These are phyloP conservation scores for Carabus problematicus DNA, from an alignment of 2,888 invertebrate species.

Conservation along the genomic window DNA sequence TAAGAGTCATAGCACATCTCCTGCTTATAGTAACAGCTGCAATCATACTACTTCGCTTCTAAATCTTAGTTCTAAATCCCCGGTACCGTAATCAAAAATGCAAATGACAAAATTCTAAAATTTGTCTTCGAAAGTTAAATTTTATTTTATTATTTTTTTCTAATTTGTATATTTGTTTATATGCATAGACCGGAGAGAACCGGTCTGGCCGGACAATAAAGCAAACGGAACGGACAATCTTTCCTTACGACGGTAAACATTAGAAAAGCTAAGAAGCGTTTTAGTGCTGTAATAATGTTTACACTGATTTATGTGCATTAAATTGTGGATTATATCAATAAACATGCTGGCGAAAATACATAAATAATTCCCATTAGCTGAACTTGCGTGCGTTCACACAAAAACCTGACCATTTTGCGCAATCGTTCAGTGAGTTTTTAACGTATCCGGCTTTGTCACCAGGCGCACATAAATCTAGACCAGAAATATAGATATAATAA, in stretches of 20 bases:
- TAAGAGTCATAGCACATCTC: neutral
- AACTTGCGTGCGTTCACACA: neutral
- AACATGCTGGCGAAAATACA: slow-evolving; percentile 37
- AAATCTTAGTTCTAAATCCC: slow-evolving; percentile 13
- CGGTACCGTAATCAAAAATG: slow-evolving; percentile 36
- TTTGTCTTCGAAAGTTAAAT: slow-evolving; percentile 36
- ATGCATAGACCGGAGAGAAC: slow-evolving; percentile 26
- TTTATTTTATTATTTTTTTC: slow-evolving; percentile 38
- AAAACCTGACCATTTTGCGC: slow-evolving; percentile 23
- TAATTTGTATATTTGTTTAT: slow-evolving; percentile 42
- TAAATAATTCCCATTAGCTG: slow-evolving; percentile 38
- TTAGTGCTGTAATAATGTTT: slow-evolving; percentile 40
- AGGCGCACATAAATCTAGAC: slow-evolving; percentile 16
- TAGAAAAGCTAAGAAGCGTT: slow-evolving; percentile 35
- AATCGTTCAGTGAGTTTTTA: slow-evolving; percentile 8
- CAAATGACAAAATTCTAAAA: slow-evolving; percentile 36
- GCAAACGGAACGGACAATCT: slow-evolving; percentile 27
- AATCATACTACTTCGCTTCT: neutral
- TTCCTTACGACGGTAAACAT: slow-evolving; percentile 23
- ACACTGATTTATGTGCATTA: slow-evolving; percentile 41
- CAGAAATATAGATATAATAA: slow-evolving; percentile 29
- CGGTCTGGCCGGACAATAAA: slow-evolving; percentile 40
- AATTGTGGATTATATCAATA: slow-evolving; percentile 42
- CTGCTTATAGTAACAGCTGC: neutral
- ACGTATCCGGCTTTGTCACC: slow-evolving; percentile 19